A percentile compares a stretch with the other conserved stretches of the same genome.
These are phyloP conservation scores for Eremophila alpestris DNA, from an alignment of 2,797 vertebrate genomes.

Conservation along the genomic window DNA sequence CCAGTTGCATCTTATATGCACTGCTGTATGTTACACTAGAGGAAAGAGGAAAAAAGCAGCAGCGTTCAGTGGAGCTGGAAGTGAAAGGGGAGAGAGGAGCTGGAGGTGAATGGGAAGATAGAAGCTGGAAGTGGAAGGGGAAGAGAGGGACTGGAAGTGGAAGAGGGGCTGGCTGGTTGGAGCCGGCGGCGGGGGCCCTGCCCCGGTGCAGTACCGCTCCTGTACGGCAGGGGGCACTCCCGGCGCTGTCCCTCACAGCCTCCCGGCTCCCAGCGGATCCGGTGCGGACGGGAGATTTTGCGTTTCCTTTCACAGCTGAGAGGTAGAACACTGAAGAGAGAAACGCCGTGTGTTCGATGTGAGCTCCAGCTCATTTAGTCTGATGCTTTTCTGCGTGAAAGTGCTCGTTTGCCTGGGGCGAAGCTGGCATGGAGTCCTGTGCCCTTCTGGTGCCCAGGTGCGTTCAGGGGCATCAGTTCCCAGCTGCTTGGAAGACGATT, in stretches of 20 bases:
- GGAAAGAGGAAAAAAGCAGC: background rate
- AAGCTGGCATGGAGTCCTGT: no score
- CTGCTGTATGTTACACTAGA: fast-evolving
- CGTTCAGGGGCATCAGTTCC: background rate
- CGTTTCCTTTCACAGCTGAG: background rate
- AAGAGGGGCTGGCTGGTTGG: background rate
- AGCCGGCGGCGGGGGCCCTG: background rate
- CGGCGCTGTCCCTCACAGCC: background rate
- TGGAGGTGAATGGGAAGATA: fast-evolving
- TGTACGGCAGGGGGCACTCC: background rate
- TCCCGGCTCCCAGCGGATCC: background rate
- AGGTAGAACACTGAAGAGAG: background rate
- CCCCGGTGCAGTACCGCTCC: background rate
- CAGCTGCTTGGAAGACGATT: background rate
- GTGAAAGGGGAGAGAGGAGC: background rate
- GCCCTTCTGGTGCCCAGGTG: background rate
- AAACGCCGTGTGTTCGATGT: background rate
- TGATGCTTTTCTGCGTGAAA: background rate
- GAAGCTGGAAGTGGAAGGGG: background rate
- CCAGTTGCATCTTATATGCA: fast-evolving
- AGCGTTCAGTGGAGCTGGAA: fast-evolving
- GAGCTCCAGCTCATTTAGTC: background rate
- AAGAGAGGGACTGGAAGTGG: no score
- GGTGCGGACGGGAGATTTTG: background rate
- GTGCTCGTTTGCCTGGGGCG: fast-evolving